Evolutionary conservation across 2,797 vertebrate species (phyloP).

Genomic region (Pterois miles): DNA sequence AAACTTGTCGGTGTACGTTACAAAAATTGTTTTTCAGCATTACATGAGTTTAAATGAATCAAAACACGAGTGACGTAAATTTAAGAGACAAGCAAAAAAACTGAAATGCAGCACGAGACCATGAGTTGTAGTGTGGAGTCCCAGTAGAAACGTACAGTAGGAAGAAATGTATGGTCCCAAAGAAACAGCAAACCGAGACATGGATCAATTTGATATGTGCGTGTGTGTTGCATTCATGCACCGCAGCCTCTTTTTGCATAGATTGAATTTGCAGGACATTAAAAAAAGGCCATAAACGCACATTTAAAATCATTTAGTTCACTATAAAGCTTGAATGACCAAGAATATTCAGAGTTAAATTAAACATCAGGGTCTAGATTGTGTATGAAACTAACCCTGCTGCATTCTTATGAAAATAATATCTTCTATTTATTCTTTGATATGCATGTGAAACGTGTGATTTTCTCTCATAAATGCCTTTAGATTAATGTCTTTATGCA

Average conservation of each 20-base stretch:
- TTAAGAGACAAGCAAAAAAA: background rate
- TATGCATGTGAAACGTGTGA: slow-evolving; percentile 21
- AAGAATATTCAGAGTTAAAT: slow-evolving; percentile 18
- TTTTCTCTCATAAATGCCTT: slow-evolving; percentile 23
- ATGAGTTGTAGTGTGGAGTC: background rate
- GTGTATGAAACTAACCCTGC: slow-evolving; percentile 13
- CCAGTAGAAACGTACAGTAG: background rate
- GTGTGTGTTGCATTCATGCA: slow-evolving; percentile 41
- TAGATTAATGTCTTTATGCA: slow-evolving; percentile 45
- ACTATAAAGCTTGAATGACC: slow-evolving; percentile 40
- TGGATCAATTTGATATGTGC: slow-evolving; percentile 28
- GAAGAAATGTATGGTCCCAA: slow-evolving; percentile 22
- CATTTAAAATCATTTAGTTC: slow-evolving; percentile 19
- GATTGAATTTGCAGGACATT: slow-evolving; percentile 48
- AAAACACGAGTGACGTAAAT: slow-evolving; percentile 7
- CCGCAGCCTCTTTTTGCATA: slow-evolving; percentile 69
- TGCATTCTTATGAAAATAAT: slow-evolving; percentile 5
- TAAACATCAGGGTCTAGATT: background rate
- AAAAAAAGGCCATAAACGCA: slow-evolving; percentile 26
- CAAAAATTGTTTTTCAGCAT: background rate
- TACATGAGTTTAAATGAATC: background rate
- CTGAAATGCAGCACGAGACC: background rate
- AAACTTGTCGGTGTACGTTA: background rate
- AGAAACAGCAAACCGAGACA: background rate
- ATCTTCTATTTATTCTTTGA: slow-evolving; percentile 26